Base-by-base conservation (phyloP, 2,113 vertebrate genomes). In the Sisor rabdophorus region DNA sequence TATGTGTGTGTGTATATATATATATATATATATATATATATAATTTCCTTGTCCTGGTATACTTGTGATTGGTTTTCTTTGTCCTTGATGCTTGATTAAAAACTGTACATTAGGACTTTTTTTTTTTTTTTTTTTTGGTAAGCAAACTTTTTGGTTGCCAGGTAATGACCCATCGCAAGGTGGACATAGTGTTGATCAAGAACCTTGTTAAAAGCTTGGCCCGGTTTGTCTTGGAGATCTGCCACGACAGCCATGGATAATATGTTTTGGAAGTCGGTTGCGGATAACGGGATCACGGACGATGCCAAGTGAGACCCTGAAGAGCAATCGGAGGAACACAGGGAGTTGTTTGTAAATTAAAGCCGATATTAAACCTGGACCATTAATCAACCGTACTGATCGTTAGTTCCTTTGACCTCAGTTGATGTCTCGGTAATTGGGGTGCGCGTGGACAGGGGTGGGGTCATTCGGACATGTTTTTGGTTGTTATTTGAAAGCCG, bases 11-110 rank as follows among this genome's bases (percentile, higher is more conserved):
- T 77, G 87, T 85, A 90, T 88, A 88, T 90, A 91, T 90, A 84
- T 84, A 91, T 89, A 90, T 83, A 78, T 77, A 87, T 85, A 90
- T 88, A 87, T 88, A 86, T 89, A 89, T 86, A 89, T 90, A 76
- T 85, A 82, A 92, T 93, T 93, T 93, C 91, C 89, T 89, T 88
- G 91, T 93, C 88, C 90, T 81, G 90, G 87, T 92, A 89, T 90
- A 90, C 91, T 93, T 90, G 92, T 91, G 91, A 86, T 89, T 86
- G 88, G 87, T 91, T 85, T 68, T 85, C 81, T 88, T 90, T 80
- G 87, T 90, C 89, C 91, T 87, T 86, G 83, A 88, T 86, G 88
- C 83, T 77, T 77, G 80, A 81, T n/a, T 79, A 77, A 88, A 44
- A 86, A 69, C 24, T 78, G 73, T 85, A 84, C 85, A 79, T 60